Base-by-base conservation (phyloP, 2,888 invertebrate genomes). In the Eupeodes luniger region DNA sequence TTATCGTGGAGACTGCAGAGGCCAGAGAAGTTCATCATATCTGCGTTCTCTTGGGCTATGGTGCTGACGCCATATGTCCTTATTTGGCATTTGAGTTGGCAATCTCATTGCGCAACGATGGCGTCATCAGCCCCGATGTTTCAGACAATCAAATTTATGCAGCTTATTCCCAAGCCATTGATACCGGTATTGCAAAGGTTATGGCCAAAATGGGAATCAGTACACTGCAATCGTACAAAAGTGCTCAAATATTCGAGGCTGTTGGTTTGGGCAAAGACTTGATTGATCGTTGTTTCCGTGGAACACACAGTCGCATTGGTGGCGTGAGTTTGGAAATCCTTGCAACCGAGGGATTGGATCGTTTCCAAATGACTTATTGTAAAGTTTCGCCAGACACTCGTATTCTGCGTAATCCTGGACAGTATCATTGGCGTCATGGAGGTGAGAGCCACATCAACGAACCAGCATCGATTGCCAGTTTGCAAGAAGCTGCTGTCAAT, bases 181-280 rank as follows among this genome's bases (percentile, higher is more conserved):
- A 98, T 91, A 96, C 98, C 1, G 99, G 99, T 70, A 96, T 98
- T 90, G 96, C 97, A 70, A 98, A 98, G 94, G 98, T 96, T 0
- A 99, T 99, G 99, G 99, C 99, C 6, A 99, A 99, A 94, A 99
- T 99, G 99, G 99, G 99, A 81, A 99, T 99, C 92, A 99, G 98
- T 81, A 99, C 99, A 0, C 94, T 99, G 57, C 99, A 99, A 93
- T 99, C 99, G 0, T 99, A 99, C 94, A 99, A 99, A 94, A 98
- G 99, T 89, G 99, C 99, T 0, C 99, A 99, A 94, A 99, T 99
- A 91, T 99, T 99, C 92, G 99, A 99, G 94, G 99, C 99, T 0
- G 99, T 99, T 11, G 99, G 99, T 0, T 94, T 99, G 66, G 96
- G 97, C 55, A 96, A 97, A 84, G 99, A 99, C 91, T 97, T 99